phyloP scores from a whole-genome alignment of 2,888 invertebrate species.

The Gandaritis pyraliata region DNA sequence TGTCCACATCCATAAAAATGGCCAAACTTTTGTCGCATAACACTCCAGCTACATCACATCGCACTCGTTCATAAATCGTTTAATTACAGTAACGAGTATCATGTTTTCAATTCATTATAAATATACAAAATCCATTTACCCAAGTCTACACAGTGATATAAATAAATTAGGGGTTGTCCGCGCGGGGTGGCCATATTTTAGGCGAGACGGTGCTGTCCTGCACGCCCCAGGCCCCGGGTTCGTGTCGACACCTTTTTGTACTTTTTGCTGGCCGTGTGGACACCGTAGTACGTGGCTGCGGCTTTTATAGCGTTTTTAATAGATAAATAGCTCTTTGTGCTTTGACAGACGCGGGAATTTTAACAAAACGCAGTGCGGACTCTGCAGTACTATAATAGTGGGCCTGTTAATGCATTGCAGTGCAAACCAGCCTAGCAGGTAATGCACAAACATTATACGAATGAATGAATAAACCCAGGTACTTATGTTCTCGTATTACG shows the following conservation, averaged over 20 bases:
- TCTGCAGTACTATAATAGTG: conserved; percentile 39
- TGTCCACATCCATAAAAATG: conserved; percentile 19
- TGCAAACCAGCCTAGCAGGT: conserved; percentile 7
- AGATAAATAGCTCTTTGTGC: conserved; percentile 60
- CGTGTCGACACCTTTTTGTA: conserved; percentile 64
- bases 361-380: conserved; percentile 48
- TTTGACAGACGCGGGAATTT: conserved; percentile 53
- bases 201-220: conserved; percentile 50
- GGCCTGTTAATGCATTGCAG: conserved; percentile 33
- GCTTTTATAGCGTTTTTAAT: conserved; percentile 61
- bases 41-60: conserved; percentile 29
- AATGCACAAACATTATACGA: conserved; percentile 23
- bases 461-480: conserved; percentile 16
- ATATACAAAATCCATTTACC: conserved; percentile 58
- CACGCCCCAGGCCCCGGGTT: conserved; percentile 29
- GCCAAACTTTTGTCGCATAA: conserved; percentile 13
- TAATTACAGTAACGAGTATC: conserved; percentile 46
- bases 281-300: conserved; percentile 55
- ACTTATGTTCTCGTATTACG: neutral
- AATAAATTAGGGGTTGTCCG: conserved; percentile 62
- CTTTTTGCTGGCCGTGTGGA: conserved; percentile 54
- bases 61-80: conserved; percentile 40
- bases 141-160: conserved; percentile 51
- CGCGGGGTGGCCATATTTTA: conserved; percentile 66
- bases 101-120: conserved; percentile 53